These are phyloP conservation scores for Lepeophtheirus nordmannii DNA, from an alignment of 2,888 invertebrate species.

Conservation along the genomic window DNA sequence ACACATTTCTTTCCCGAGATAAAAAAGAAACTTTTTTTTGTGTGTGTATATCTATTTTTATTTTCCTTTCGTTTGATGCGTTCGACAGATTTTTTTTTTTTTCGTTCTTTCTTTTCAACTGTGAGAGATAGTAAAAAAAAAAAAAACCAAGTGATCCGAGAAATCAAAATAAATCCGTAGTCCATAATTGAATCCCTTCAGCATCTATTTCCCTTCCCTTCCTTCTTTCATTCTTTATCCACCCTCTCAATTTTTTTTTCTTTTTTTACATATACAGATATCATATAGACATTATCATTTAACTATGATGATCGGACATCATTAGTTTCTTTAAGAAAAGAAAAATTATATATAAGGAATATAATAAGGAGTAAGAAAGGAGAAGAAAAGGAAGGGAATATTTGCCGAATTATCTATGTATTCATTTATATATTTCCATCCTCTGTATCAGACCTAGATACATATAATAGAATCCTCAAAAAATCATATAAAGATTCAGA, in stretches of 20 bases:
- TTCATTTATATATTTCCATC: background rate
- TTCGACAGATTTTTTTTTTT: background rate
- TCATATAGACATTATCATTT: background rate
- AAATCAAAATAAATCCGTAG: constrained; percentile 1
- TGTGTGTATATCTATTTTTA: background rate
- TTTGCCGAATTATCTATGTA: background rate
- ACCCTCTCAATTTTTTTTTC: background rate
- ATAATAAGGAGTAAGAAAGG: too few species aligned
- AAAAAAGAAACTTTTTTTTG: background rate
- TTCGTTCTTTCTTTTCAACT: background rate
- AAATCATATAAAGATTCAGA: too few species aligned
- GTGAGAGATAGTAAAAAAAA: background rate
- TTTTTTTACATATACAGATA: background rate
- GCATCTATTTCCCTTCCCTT: background rate
- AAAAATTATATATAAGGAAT: too few species aligned
- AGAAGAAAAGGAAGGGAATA: background rate
- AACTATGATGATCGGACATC: constrained; percentile 4
- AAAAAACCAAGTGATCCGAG: constrained; percentile 8
- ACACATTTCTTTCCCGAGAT: background rate
- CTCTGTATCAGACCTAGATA: too few species aligned
- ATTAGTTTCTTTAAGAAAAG: background rate
- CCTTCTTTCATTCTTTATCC: background rate
- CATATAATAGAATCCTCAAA: too few species aligned
- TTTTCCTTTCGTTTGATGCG: background rate
- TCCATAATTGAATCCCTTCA: constrained; percentile 8